Percentiles rank a stretch among this genome's conserved stretches.
Conservation (phyloP, 2,113 vertebrate genomes). For the Anolis carolinensis region DNA sequence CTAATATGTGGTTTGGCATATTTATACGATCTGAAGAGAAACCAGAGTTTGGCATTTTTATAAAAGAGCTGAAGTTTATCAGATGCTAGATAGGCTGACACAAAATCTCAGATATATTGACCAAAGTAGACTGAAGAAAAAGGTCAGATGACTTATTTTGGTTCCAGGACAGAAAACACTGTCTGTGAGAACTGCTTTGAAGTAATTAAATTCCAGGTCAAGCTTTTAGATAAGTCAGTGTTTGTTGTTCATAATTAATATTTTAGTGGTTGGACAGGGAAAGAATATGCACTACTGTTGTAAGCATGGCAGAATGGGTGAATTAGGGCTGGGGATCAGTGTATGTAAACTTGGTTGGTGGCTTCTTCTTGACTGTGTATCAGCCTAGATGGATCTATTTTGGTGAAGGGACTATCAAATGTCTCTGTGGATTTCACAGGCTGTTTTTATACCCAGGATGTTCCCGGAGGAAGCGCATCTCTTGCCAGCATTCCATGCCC, state of each 20-base stretch:
- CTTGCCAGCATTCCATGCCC: constrained; percentile 1
- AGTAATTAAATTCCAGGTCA: neutral
- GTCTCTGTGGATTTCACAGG: neutral
- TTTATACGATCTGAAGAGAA: neutral
- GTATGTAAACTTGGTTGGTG: neutral
- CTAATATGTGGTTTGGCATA: neutral
- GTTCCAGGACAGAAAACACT: neutral
- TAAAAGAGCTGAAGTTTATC: neutral
- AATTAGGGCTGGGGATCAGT: too few relatives aligned
- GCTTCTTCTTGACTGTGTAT: neutral
- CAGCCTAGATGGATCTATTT: constrained; percentile 5
- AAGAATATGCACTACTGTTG: neutral
- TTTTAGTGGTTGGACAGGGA: neutral
- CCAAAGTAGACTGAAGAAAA: neutral
- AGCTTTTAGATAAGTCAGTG: neutral
- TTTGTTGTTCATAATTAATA: neutral
- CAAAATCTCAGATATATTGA: neutral
- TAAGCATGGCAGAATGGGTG: neutral
- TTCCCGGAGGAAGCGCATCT: neutral
- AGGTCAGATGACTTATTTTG: neutral
- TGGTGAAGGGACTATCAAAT: neutral
- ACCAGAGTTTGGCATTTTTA: too few relatives aligned
- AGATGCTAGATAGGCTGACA: neutral
- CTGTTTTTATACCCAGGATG: constrained; percentile 6
- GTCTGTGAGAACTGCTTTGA: neutral